A percentile compares a stretch with the other conserved stretches of the same genome.
These are phyloP conservation scores for Tragelaphus imberbis DNA, from an alignment of 2,113 vertebrate species.

Conservation along the genomic window DNA sequence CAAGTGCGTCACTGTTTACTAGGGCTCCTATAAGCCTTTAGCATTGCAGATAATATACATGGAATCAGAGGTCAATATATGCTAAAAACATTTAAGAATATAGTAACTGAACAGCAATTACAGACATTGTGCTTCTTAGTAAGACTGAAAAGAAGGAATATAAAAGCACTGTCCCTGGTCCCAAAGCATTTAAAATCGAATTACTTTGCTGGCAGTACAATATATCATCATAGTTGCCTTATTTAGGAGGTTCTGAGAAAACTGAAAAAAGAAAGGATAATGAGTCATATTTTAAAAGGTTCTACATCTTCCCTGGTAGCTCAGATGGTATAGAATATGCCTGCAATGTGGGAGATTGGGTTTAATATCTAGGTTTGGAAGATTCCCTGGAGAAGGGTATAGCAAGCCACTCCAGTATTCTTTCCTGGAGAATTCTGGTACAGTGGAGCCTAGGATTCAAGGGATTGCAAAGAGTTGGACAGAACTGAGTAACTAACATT, in stretches of 20 bases:
- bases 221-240: not conserved
- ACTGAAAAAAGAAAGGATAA: not conserved
- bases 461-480: not conserved
- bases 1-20: not conserved
- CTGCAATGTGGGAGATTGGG: not conserved
- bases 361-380: not conserved
- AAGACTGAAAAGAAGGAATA: not conserved
- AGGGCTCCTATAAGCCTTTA: not conserved
- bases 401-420: not conserved
- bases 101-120: conserved; percentile 13
- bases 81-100: conserved; percentile 7
- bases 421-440: not conserved
- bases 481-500: not conserved
- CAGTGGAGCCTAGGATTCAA: not conserved
- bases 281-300: not conserved
- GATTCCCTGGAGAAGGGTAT: not conserved
- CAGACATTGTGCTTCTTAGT: not conserved
- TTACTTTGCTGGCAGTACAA: not conserved
- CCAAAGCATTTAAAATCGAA: not conserved
- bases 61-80: not conserved
- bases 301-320: not conserved
- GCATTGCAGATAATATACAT: not conserved
- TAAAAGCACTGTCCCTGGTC: not conserved
- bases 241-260: not conserved
- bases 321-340: not conserved